Percentiles rank a stretch among this genome's conserved stretches.
Evolutionary conservation across 1,140 invertebrate species (phyloP).

Genomic region (Hydropsyche tenuis): DNA sequence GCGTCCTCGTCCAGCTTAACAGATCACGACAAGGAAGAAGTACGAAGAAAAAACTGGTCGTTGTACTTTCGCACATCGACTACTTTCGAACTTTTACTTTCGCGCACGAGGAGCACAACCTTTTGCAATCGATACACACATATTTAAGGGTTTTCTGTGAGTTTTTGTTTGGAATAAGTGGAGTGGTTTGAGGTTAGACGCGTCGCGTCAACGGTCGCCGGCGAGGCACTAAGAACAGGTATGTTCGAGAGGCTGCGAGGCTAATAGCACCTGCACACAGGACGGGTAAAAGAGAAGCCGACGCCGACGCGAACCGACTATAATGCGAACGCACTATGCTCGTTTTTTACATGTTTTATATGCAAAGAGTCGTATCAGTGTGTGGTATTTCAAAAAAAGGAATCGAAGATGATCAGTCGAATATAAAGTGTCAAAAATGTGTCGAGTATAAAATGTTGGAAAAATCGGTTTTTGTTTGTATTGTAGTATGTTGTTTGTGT

Average conservation of each 20-base stretch:
- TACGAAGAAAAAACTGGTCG: constrained; percentile 2
- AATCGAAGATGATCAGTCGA: too few relatives aligned
- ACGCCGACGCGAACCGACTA: neutral
- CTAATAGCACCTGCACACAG: constrained; percentile 36
- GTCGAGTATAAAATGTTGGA: too few relatives aligned
- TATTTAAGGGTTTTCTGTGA: neutral
- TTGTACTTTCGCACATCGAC: neutral
- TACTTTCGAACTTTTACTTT: constrained; percentile 41
- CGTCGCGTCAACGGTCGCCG: constrained; percentile 27
- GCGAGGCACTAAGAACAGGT: constrained; percentile 30
- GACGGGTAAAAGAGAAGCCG: constrained; percentile 34
- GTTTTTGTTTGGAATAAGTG: neutral
- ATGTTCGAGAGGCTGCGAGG: constrained; percentile 34
- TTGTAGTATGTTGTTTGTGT: too few relatives aligned
- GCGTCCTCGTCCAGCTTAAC: constrained; percentile 26
- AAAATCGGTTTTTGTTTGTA: too few relatives aligned
- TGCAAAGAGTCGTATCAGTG: neutral
- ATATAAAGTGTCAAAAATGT: too few relatives aligned
- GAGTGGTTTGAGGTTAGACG: constrained; percentile 21
- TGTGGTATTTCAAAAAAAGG: neutral
- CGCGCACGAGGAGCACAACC: neutral
- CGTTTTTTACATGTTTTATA: neutral
- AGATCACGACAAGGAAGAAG: neutral
- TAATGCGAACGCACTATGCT: too few relatives aligned
- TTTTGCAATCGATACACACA: neutral